Evolutionary conservation across 2,888 invertebrate genomes (phyloP).

Genomic region (Acrobasis suavella): DNA sequence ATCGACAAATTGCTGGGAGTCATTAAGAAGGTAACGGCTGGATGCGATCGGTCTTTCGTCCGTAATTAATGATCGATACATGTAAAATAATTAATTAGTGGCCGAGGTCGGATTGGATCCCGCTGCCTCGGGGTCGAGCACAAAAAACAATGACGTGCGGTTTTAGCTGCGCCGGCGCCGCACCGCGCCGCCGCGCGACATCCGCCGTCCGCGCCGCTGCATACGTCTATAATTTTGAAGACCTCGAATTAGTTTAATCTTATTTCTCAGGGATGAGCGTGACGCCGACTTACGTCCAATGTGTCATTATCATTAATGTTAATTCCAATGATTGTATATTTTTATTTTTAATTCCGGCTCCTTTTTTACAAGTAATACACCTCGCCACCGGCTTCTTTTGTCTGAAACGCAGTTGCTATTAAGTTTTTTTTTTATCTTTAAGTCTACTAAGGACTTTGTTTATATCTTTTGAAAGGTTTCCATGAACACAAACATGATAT

Average conservation of each 20-base stretch:
- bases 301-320: slow-evolving; percentile 81
- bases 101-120: slow-evolving; percentile 62
- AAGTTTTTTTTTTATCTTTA: background rate
- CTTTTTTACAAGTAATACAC: slow-evolving; percentile 10
- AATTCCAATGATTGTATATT: slow-evolving; percentile 70
- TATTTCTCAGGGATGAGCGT: slow-evolving; percentile 73
- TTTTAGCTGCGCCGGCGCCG: slow-evolving; percentile 73
- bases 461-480: background rate
- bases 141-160: slow-evolving; percentile 82
- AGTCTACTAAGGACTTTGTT: background rate
- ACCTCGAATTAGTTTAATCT: slow-evolving; percentile 80
- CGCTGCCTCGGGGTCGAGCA: slow-evolving; percentile 67
- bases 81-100: slow-evolving; percentile 82
- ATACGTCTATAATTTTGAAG: slow-evolving; percentile 77
- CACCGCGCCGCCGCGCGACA: slow-evolving; percentile 73
- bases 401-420: slow-evolving; percentile 25
- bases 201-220: slow-evolving; percentile 56
- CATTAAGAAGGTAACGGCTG: slow-evolving; percentile 76
- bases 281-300: slow-evolving; percentile 73
- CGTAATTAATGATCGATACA: slow-evolving; percentile 82
- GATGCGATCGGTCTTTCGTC: slow-evolving; percentile 60
- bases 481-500: background rate
- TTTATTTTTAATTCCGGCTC: slow-evolving; percentile 49
- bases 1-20: slow-evolving; percentile 77
- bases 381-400: slow-evolving; percentile 24